Evolutionary conservation across 2,888 invertebrate genomes (phyloP).

Genomic region (Malthinus flaveolus): DNA sequence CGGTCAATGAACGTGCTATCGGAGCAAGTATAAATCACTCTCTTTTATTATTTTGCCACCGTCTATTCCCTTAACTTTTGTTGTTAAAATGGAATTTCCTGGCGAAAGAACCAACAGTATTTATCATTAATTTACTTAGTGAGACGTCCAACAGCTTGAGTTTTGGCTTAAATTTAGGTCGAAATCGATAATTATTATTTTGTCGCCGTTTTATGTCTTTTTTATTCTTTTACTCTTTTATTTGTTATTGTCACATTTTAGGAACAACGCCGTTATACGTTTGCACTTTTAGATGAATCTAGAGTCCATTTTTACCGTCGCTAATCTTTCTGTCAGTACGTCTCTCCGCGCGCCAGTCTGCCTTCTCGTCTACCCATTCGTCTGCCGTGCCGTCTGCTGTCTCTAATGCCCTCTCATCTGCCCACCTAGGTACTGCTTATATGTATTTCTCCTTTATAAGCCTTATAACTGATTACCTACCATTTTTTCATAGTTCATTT

Average conservation of each 20-base stretch:
- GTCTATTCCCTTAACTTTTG: slow-evolving; percentile 30
- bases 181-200: slow-evolving; percentile 9
- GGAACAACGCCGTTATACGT: background rate
- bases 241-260: background rate
- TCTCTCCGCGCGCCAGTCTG: too few species aligned
- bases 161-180: background rate
- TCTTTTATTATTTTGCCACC: slow-evolving; percentile 36
- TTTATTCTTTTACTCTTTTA: background rate
- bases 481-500: too few species aligned
- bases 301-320: too few species aligned
- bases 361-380: too few species aligned
- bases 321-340: too few species aligned
- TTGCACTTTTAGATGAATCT: too few species aligned
- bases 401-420: too few species aligned
- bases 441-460: too few species aligned
- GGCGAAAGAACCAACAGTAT: slow-evolving; percentile 11
- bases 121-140: slow-evolving; percentile 19
- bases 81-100: slow-evolving; percentile 30
- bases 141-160: slow-evolving; percentile 5
- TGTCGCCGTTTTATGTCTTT: background rate
- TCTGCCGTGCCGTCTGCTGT: too few species aligned
- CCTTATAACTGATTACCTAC: too few species aligned
- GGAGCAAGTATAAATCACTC: slow-evolving; percentile 39
- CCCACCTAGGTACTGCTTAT: too few species aligned
- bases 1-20: slow-evolving; percentile 41